Base-by-base conservation (phyloP, 2,888 invertebrate genomes). In the Azorinus chamasolen region DNA sequence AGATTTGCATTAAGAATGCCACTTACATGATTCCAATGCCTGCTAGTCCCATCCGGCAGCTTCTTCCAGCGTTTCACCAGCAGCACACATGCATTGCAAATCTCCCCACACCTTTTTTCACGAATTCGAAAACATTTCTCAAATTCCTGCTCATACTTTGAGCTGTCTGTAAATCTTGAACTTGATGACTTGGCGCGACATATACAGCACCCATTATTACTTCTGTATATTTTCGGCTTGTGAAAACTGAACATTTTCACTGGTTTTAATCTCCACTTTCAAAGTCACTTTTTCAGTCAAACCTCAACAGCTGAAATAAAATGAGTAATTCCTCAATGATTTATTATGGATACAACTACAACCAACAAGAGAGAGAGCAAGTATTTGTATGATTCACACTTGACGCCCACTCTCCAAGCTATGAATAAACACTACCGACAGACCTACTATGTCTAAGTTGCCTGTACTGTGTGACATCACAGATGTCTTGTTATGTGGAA, bases 81-180 rank as follows among this genome's bases (percentile, higher is more conserved):
- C 71, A 97, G 94, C 1, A 97, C 97, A 91, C 97, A 97, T 1
- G 97, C 97, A 93, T 97, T 97, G 93, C 97, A 97, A 83, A 97
- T 97, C 93, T 97, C 97, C 12, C 97, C 97, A 73, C 95, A 95
- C 32, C 97, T 94, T 48, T 95, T 95, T 84, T 96, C 95, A 37
- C 95, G 94, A 68, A 96, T 94, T 91, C 87, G 76, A 93, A 97
- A 97, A 92, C 97, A 97, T 88, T 95, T 95, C 88, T 96, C 94
- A 91, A 96, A 97, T 91, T 96, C 96, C 83, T 95, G 95, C 91
- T 97, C 96, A 91, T 97, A 97, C 89, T 96, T 96, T 85, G 96
- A 96, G 83, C 96, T 96, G 91, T 96, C 96, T 1, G 96, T 96
- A 92, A 97, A 97, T 83, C 97, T 94, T 39, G 96, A 97, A 93